Evolutionary conservation across 2,888 invertebrate species (phyloP).

Genomic region (Celastrina argiolus): DNA sequence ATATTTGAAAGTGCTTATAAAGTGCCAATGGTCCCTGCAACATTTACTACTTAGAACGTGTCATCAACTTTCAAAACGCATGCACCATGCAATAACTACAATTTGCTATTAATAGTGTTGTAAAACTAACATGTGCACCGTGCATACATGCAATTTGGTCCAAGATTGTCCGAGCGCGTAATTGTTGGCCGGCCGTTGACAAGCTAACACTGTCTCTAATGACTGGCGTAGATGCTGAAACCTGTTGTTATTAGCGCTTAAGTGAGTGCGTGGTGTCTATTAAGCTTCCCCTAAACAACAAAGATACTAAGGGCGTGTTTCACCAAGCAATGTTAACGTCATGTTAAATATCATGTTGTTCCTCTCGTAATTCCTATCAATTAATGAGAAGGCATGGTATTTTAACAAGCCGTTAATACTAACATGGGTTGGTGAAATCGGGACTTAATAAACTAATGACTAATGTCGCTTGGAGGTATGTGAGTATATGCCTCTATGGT

Average conservation of each 20-base stretch:
- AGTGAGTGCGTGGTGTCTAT: neutral
- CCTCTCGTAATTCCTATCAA: no score
- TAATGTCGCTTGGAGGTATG: no score
- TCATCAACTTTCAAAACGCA: conserved; percentile 45
- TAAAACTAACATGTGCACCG: conserved; percentile 43
- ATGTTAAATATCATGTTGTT: no score
- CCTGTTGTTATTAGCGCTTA: neutral
- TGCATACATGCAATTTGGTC: conserved; percentile 52
- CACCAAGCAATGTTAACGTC: no score
- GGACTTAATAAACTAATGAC: no score
- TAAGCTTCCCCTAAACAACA: neutral
- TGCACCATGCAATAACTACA: conserved; percentile 52
- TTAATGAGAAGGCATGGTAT: no score
- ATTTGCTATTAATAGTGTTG: conserved; percentile 45
- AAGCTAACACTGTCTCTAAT: neutral
- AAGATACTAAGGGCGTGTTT: no score
- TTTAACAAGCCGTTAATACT: no score
- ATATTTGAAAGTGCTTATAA: neutral
- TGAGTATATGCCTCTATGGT: no score
- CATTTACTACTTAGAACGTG: neutral
- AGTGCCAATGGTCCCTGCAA: neutral
- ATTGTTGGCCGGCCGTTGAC: conserved; percentile 35
- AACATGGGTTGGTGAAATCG: no score
- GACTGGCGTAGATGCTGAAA: neutral
- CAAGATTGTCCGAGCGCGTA: conserved; percentile 51